Evolutionary conservation across 2,888 invertebrate genomes (phyloP).

Genomic region (Noctua pronuba): DNA sequence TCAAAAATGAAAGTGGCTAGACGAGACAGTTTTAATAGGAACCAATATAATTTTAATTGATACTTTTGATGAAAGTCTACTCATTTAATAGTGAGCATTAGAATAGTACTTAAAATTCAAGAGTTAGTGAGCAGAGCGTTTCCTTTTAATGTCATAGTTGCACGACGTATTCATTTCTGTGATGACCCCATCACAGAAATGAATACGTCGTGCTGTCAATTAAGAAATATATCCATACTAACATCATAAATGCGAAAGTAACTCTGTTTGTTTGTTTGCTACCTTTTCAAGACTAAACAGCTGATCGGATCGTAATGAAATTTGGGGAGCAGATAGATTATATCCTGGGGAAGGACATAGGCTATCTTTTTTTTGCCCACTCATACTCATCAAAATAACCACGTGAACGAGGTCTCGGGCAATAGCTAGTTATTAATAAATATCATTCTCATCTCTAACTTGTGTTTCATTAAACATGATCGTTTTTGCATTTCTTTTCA

Average conservation of each 20-base stretch:
- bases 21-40: conserved; percentile 1
- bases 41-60: not conserved
- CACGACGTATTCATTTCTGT: too few species aligned
- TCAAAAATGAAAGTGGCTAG: not conserved
- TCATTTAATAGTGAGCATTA: not conserved
- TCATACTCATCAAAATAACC: too few species aligned
- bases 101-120: not conserved
- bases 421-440: too few species aligned
- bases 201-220: not conserved
- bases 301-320: too few species aligned
- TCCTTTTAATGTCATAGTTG: not conserved
- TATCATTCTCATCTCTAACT: not conserved
- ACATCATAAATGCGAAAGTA: too few species aligned
- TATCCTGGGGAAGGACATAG: too few species aligned
- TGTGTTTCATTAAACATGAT: not conserved
- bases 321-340: too few species aligned
- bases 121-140: not conserved
- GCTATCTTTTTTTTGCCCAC: too few species aligned
- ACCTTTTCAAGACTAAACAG: too few species aligned
- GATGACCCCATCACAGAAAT: not conserved
- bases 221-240: not conserved
- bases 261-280: too few species aligned
- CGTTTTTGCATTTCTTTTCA: not conserved
- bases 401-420: too few species aligned
- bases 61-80: not conserved